Base-by-base conservation (phyloP, 2,113 vertebrate species). In the Eublepharis macularius region DNA sequence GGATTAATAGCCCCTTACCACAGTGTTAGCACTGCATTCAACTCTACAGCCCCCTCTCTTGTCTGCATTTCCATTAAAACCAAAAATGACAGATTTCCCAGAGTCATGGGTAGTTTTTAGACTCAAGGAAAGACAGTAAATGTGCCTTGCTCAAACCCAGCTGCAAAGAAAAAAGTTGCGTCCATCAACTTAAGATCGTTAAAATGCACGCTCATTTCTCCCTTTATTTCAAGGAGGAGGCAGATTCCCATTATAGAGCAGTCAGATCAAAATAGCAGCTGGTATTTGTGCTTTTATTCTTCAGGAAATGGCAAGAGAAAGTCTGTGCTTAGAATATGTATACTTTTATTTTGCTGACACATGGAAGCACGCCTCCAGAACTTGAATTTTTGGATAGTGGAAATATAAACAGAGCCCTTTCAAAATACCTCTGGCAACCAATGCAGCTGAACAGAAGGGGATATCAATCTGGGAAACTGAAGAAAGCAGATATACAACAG, bases 341-440 rank as follows among this genome's bases (percentile, higher is more conserved):
- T 84, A 76, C 76, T 60, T 80, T 87, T 60, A 63, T 83, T 91
- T 81, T 45, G 63, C 57, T 89, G 87, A 79, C 84, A 87, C 92
- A 89, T 89, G 86, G 87, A 91, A 92, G 85, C 76, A 93, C 12
- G 69, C 91, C 92, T 91, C 77, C 92, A 88, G 91, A 91, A 83
- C 88, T 90, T 91, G 82, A 80, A 93, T 91, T 92, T 92, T 81
- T 73, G 90, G 91, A 92, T 89, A 92, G 89, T 86, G 89, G 72
- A 92, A 92, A 88, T 36, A 83, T 94, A 93, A 92, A 93, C 83
- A 92, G 86, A 91, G 91, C 75, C 81, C 83, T 91, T 92, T 0
- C 88, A 86, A 91, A 92, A 86, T 90, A 92, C n/a, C 90, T 80
- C 81, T 92, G 87, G 91, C 92, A 95, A 92, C 87, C 24, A 82